phyloP scores from a whole-genome alignment of 2,113 vertebrate species.

The Crotalus viridis region DNA sequence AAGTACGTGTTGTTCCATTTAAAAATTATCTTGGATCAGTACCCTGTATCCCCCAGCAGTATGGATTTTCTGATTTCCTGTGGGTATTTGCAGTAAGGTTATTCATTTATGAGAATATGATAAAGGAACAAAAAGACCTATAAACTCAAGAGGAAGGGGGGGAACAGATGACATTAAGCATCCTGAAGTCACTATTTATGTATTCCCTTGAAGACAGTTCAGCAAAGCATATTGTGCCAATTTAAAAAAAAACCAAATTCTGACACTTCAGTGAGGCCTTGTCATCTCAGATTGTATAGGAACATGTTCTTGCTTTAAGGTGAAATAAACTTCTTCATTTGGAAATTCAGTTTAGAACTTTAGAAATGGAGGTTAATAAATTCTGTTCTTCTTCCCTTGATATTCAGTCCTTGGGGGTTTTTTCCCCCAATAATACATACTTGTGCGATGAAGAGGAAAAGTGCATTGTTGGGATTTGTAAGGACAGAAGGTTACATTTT shows the following conservation, averaged over 20 bases:
- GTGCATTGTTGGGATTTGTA: neutral
- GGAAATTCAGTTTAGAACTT: conserved; percentile 26
- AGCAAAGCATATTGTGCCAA: conserved; percentile 19
- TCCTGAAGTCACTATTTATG: conserved; percentile 23
- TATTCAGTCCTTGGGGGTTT: neutral
- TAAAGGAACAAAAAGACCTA: conserved; percentile 54
- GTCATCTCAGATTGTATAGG: conserved; percentile 13
- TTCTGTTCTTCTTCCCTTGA: neutral
- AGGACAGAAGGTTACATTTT: conserved; percentile 12
- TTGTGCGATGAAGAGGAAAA: conserved; percentile 2
- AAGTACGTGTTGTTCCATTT: conserved; percentile 5
- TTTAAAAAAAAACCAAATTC: neutral
- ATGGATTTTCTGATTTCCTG: conserved; percentile 29
- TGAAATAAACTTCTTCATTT: conserved; percentile 26
- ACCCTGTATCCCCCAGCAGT: conserved; percentile 40
- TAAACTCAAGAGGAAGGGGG: conserved; percentile 58
- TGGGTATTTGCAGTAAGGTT: conserved; percentile 60
- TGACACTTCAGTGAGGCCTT: conserved; percentile 24
- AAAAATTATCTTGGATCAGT: conserved; percentile 26
- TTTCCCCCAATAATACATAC: neutral
- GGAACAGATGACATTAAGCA: conserved; percentile 55
- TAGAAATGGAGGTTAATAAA: conserved; percentile 5
- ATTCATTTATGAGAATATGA: conserved; percentile 56
- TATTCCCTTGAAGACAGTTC: neutral
- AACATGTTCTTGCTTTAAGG: conserved; percentile 27